phyloP scores from a whole-genome alignment of 2,797 vertebrate species.

The Botia kubotai region DNA sequence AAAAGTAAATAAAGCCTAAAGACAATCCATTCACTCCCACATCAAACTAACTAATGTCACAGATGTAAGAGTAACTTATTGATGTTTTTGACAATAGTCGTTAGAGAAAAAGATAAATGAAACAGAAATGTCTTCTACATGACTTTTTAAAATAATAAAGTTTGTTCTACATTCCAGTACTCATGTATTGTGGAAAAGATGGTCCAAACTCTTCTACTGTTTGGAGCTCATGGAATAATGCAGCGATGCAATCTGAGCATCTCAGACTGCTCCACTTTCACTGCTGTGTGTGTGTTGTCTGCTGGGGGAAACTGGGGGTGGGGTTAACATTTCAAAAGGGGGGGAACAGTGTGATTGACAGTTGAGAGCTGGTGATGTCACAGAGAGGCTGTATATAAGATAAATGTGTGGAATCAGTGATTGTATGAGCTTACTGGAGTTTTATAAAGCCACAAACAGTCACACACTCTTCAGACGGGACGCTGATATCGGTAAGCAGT shows the following conservation, averaged over 20 bases:
- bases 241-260: background rate
- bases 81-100: background rate
- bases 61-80: background rate
- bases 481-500: constrained; percentile 35
- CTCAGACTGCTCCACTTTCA: background rate
- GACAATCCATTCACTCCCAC: background rate
- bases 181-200: background rate
- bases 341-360: constrained; percentile 49
- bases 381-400: constrained; percentile 72
- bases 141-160: background rate
- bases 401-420: constrained; percentile 53
- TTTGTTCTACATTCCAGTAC: background rate
- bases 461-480: constrained; percentile 50
- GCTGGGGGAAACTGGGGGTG: constrained; percentile 48
- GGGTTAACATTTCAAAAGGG: constrained; percentile 58
- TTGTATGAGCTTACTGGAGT: constrained; percentile 26
- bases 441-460: constrained; percentile 43
- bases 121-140: background rate
- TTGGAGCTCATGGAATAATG: constrained; percentile 3
- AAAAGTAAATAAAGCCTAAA: background rate
- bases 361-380: constrained; percentile 59
- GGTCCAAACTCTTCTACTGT: background rate
- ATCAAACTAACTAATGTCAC: background rate
- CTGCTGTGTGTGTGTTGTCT: background rate
- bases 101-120: background rate